phyloP scores from a whole-genome alignment of 2,888 invertebrate genomes.

The Lissocephala sabroskyi region DNA sequence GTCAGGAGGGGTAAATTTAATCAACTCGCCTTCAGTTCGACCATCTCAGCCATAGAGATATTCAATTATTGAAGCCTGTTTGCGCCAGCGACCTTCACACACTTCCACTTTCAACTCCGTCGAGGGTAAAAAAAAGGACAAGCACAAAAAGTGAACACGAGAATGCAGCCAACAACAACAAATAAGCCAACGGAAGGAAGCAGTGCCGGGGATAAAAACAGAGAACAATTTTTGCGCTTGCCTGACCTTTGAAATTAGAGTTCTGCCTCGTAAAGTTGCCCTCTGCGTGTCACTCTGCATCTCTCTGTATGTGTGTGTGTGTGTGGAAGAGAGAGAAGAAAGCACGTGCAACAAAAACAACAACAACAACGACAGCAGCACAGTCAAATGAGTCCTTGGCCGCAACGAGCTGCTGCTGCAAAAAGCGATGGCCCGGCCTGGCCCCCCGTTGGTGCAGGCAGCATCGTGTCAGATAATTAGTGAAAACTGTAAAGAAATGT shows the following conservation, averaged over 20 bases:
- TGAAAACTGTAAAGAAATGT: slow-evolving; percentile 57
- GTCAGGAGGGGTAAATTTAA: slow-evolving; percentile 49
- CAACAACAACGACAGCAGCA: slow-evolving; percentile 30
- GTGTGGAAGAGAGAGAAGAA: slow-evolving; percentile 13
- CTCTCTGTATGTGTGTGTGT: slow-evolving; percentile 17
- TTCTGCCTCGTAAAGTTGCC: slow-evolving; percentile 47
- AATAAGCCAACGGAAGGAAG: background rate
- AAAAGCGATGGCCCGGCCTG: slow-evolving; percentile 4
- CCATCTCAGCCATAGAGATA: slow-evolving; percentile 33
- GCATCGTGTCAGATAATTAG: slow-evolving; percentile 58
- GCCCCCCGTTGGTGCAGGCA: slow-evolving; percentile 13
- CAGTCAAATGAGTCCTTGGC: slow-evolving; percentile 62
- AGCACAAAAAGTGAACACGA: background rate
- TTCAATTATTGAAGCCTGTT: slow-evolving; percentile 54
- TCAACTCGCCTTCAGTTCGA: slow-evolving; percentile 25
- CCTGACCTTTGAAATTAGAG: slow-evolving; percentile 59
- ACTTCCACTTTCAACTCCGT: slow-evolving; percentile 17
- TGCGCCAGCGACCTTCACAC: slow-evolving; percentile 33
- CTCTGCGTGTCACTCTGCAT: slow-evolving; percentile 5
- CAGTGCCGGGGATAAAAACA: slow-evolving; percentile 11
- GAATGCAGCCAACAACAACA: slow-evolving; percentile 22
- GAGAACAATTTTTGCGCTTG: slow-evolving; percentile 26
- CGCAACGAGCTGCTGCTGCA: slow-evolving; percentile 50
- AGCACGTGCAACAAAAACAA: slow-evolving; percentile 5
- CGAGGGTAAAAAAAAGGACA: slow-evolving; percentile 33